Conservation (phyloP, 1,140 invertebrate species). For the Calycopis cecrops region DNA sequence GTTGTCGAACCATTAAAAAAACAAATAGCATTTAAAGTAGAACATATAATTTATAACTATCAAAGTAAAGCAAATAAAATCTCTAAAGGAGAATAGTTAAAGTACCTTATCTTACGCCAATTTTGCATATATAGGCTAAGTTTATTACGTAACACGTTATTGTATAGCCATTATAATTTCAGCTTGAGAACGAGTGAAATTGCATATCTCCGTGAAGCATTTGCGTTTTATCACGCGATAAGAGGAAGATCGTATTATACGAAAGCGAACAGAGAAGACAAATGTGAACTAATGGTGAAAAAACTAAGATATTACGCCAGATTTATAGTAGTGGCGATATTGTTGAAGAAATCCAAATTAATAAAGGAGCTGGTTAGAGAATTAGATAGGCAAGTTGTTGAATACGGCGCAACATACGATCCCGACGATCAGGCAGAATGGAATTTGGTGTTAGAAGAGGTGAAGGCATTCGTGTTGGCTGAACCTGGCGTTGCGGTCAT, state of each 20-base stretch:
- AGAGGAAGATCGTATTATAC: constrained; percentile 95
- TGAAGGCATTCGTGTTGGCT: constrained; percentile 95
- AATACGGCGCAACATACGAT: constrained; percentile 95
- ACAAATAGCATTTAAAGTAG: no score
- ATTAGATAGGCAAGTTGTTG: constrained; percentile 92
- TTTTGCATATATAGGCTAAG: no score
- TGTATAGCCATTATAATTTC: constrained; percentile 34
- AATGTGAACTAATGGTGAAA: constrained; percentile 97
- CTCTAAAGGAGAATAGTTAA: no score
- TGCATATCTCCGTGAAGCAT: constrained; percentile 96
- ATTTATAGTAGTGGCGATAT: constrained; percentile 96
- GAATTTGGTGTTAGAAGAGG: constrained; percentile 95
- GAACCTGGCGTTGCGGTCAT: constrained; percentile 92
- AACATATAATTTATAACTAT: no score
- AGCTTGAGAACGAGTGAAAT: constrained; percentile 96
- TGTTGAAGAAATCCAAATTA: constrained; percentile 95
- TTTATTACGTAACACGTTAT: background rate
- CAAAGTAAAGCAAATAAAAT: no score
- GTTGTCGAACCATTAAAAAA: no score
- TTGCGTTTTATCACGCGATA: constrained; percentile 97
- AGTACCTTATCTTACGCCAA: no score
- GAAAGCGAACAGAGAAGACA: constrained; percentile 93
- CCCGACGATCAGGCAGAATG: constrained; percentile 98
- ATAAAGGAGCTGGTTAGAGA: constrained; percentile 94
- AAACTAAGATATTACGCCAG: constrained; percentile 97